Evolutionary conservation across 2,797 vertebrate species (phyloP).

Genomic region (Huso huso): DNA sequence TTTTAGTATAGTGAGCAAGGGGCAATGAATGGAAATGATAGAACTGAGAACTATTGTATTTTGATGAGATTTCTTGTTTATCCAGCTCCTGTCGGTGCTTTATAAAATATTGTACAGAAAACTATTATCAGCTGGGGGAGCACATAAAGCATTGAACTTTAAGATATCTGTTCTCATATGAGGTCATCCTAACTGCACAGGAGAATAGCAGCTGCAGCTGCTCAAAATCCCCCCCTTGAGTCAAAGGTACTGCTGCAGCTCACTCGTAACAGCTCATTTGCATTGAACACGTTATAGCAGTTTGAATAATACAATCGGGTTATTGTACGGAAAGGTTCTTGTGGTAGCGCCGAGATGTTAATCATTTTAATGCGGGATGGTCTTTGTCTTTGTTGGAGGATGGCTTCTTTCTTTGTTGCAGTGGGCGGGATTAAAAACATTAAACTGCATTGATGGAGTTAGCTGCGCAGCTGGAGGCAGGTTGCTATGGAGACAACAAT

Average conservation of each 20-base stretch:
- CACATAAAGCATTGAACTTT: too few relatives aligned
- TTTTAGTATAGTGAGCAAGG: too few relatives aligned
- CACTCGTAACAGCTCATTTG: neutral
- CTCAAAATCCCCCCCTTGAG: too few relatives aligned
- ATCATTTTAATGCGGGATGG: neutral
- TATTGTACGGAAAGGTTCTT: neutral
- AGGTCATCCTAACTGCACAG: too few relatives aligned
- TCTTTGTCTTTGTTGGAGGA: slow-evolving; percentile 1
- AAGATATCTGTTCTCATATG: too few relatives aligned
- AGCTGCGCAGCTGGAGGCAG: neutral
- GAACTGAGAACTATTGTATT: too few relatives aligned
- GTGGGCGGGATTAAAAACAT: neutral
- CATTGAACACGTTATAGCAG: neutral
- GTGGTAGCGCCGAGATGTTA: neutral
- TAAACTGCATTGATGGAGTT: slow-evolving; percentile 1
- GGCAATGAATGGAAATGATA: too few relatives aligned
- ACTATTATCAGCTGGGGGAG: too few relatives aligned
- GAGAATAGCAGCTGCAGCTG: too few relatives aligned
- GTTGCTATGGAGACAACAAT: slow-evolving; percentile 3
- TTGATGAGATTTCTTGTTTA: too few relatives aligned
- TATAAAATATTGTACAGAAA: too few relatives aligned
- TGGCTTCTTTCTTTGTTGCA: neutral
- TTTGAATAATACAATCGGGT: neutral
- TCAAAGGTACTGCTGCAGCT: neutral
- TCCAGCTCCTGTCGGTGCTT: too few relatives aligned